These are phyloP conservation scores for Pantherophis guttatus DNA, from an alignment of 2,113 vertebrate species.

Conservation along the genomic window DNA sequence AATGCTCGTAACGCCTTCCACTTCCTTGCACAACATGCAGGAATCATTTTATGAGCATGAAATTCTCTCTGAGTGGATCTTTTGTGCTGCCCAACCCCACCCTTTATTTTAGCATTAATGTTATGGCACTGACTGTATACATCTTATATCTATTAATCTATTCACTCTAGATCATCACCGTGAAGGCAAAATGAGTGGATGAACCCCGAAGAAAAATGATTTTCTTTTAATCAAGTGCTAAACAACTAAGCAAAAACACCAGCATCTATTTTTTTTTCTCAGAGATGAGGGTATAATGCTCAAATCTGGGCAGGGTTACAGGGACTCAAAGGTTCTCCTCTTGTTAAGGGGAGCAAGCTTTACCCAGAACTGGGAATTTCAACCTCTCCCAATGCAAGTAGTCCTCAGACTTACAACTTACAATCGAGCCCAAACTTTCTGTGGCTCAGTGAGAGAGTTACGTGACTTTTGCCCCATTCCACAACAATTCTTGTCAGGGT, in stretches of 20 bases:
- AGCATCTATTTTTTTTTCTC: neutral
- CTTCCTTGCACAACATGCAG: neutral
- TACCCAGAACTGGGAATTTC: neutral
- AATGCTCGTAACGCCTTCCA: neutral
- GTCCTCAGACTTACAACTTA: neutral
- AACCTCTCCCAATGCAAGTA: neutral
- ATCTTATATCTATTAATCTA: neutral
- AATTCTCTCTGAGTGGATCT: neutral
- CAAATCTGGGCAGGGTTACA: neutral
- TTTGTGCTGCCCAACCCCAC: no score
- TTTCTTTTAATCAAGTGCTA: neutral
- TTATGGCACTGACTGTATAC: neutral
- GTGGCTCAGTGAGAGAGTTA: neutral
- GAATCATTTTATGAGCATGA: neutral
- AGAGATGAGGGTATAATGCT: neutral
- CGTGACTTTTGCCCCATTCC: neutral
- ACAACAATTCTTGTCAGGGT: neutral
- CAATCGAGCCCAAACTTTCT: neutral
- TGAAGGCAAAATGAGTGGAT: neutral
- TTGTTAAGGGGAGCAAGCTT: neutral
- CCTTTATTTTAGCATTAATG: neutral
- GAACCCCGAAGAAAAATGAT: neutral
- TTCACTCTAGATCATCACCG: neutral
- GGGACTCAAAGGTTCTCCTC: neutral
- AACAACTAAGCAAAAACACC: neutral